phyloP scores from a whole-genome alignment of 1,140 invertebrate genomes.

The Sminthurides bifidus region DNA sequence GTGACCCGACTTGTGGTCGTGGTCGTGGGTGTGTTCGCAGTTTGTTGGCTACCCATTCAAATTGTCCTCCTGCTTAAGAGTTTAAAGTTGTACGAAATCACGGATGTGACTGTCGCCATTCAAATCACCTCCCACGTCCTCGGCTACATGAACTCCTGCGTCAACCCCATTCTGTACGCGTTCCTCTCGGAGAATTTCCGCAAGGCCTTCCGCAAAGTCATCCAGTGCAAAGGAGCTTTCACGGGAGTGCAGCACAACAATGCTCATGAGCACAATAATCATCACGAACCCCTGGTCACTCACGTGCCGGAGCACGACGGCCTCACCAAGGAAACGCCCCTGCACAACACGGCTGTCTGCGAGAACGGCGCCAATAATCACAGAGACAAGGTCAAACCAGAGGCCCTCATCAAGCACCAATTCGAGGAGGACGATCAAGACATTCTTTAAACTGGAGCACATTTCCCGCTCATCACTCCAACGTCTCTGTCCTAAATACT shows the following conservation, averaged over 20 bases:
- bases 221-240: constrained; percentile 37
- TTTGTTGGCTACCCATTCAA: constrained; percentile 93
- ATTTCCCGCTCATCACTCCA: too few relatives aligned
- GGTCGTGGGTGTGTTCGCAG: constrained; percentile 84
- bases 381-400: not conserved
- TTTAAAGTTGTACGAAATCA: constrained; percentile 53
- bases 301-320: constrained; percentile 8
- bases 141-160: constrained; percentile 87
- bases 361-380: constrained; percentile 22
- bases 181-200: constrained; percentile 78
- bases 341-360: constrained; percentile 22
- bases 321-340: constrained; percentile 21
- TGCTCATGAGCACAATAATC: constrained; percentile 17
- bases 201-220: constrained; percentile 63
- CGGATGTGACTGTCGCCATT: constrained; percentile 49
- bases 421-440: constrained; percentile 4
- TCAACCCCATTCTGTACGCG: constrained; percentile 92
- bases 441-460: constrained; percentile 5
- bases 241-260: constrained; percentile 1
- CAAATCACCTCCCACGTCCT: constrained; percentile 80
- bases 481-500: too few relatives aligned
- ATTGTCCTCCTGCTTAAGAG: constrained; percentile 66
- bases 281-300: constrained; percentile 9
- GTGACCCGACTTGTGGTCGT: constrained; percentile 88
- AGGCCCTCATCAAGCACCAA: not conserved